phyloP scores from a whole-genome alignment of 1,140 invertebrate genomes.

The Drosophila sp. region DNA sequence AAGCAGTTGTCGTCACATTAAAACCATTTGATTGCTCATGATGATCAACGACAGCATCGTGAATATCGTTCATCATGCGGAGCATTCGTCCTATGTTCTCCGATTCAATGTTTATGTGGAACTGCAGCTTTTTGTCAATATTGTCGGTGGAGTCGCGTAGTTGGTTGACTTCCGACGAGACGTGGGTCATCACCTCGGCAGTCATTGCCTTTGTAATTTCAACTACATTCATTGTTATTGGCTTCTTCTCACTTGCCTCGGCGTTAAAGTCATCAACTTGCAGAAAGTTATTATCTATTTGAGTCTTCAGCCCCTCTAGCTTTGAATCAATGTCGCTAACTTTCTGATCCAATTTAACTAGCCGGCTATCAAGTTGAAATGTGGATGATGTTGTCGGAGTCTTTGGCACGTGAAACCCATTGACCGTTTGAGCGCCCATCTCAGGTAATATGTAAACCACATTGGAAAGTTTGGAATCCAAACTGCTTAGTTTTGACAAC shows the following conservation, averaged over 20 bases:
- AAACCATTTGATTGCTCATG: constrained; percentile 82
- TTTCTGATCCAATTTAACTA: constrained; percentile 91
- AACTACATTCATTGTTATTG: constrained; percentile 91
- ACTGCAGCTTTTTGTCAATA: constrained; percentile 92
- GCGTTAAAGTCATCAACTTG: constrained; percentile 92
- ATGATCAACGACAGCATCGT: constrained; percentile 90
- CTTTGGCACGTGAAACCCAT: constrained; percentile 41
- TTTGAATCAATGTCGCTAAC: constrained; percentile 92
- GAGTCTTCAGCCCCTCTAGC: constrained; percentile 90
- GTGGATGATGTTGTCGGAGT: constrained; percentile 50
- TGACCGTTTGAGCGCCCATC: neutral
- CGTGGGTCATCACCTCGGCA: constrained; percentile 90
- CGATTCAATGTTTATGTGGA: constrained; percentile 92
- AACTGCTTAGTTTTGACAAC: constrained; percentile 89
- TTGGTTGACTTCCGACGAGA: constrained; percentile 90
- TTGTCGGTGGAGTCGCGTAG: constrained; percentile 90
- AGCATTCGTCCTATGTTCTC: constrained; percentile 92
- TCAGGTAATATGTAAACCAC: constrained; percentile 56
- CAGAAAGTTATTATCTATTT: constrained; percentile 92
- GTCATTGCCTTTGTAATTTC: constrained; percentile 92
- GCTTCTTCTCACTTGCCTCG: constrained; percentile 93
- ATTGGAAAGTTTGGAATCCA: constrained; percentile 90
- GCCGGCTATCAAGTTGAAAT: constrained; percentile 86
- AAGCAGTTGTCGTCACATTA: constrained; percentile 86
- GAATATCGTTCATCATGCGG: constrained; percentile 91